Percentiles rank a stretch among this genome's conserved stretches.
Conservation (phyloP, 2,113 vertebrate genomes). For the Mola mola region DNA sequence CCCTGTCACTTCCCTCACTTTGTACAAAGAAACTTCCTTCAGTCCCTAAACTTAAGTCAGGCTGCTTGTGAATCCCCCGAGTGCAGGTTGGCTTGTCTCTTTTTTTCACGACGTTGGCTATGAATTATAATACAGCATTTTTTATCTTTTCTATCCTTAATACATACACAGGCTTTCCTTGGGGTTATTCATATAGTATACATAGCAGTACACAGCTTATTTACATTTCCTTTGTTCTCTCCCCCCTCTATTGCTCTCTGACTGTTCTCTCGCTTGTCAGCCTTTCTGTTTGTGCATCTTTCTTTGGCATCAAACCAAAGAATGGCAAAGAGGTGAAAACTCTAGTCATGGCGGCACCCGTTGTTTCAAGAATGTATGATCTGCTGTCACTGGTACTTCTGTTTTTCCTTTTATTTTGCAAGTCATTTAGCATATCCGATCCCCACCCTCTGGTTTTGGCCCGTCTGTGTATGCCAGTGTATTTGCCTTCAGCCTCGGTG, state of each 20-base stretch:
- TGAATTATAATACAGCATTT: slow-evolving; percentile 70
- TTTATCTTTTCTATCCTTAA: slow-evolving; percentile 46
- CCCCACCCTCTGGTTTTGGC: background rate
- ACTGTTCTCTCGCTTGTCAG: slow-evolving; percentile 21
- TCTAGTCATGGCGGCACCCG: slow-evolving; percentile 16
- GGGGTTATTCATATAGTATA: slow-evolving; percentile 75
- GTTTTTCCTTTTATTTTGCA: background rate
- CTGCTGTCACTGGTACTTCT: background rate
- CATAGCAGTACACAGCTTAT: slow-evolving; percentile 58
- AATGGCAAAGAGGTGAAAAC: slow-evolving; percentile 40
- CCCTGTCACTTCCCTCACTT: slow-evolving; percentile 26
- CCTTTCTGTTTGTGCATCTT: slow-evolving; percentile 8
- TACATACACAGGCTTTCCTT: slow-evolving; percentile 36
- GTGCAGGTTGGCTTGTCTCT: slow-evolving; percentile 45
- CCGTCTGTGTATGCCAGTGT: background rate
- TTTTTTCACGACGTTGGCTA: slow-evolving; percentile 59
- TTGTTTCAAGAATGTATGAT: slow-evolving; percentile 32
- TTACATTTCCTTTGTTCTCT: slow-evolving; percentile 76
- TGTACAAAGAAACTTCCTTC: slow-evolving; percentile 38
- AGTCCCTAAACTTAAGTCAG: slow-evolving; percentile 13
- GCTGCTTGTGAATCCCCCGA: slow-evolving; percentile 39
- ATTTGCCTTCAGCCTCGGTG: slow-evolving; percentile 20
- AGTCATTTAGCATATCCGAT: background rate
- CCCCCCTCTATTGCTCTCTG: slow-evolving; percentile 3
- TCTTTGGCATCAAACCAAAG: slow-evolving; percentile 35